Evolutionary conservation across 2,797 vertebrate genomes (phyloP).

Genomic region (Anguilla pacifica): DNA sequence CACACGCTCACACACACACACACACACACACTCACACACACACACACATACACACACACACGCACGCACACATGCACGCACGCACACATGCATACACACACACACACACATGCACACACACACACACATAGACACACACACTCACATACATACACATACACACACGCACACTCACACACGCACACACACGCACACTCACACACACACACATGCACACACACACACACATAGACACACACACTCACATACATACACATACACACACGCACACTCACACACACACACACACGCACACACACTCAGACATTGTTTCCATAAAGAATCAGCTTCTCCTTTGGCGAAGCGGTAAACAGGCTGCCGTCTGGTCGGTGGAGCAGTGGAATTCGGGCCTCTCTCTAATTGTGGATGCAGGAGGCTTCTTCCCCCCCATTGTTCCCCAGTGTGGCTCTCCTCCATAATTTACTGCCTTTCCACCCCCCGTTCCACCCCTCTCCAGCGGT

Average conservation of each 20-base stretch:
- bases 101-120: background rate
- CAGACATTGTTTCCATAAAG: background rate
- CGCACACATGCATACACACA: slow-evolving; percentile 34
- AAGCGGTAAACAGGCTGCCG: slow-evolving; percentile 26
- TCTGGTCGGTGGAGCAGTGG: slow-evolving; percentile 55
- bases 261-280: background rate
- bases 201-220: too few species aligned
- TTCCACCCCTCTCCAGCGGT: slow-evolving; percentile 62
- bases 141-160: too few species aligned
- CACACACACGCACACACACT: background rate
- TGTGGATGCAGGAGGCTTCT: slow-evolving; percentile 54
- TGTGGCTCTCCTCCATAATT: slow-evolving; percentile 71
- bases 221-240: background rate
- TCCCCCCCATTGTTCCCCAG: slow-evolving; percentile 61
- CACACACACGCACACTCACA: too few species aligned
- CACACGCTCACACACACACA: too few species aligned
- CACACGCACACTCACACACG: too few species aligned
- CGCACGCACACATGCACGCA: too few species aligned
- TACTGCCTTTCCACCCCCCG: slow-evolving; percentile 64
- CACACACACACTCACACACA: too few species aligned
- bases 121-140: too few species aligned
- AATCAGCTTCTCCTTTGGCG: slow-evolving; percentile 23
- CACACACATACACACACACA: too few species aligned
- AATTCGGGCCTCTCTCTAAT: slow-evolving; percentile 60
- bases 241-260: background rate